Evolutionary conservation across 92 coral and sea anemone species (phyloP).

Genomic region (Heteractis magnifica): DNA sequence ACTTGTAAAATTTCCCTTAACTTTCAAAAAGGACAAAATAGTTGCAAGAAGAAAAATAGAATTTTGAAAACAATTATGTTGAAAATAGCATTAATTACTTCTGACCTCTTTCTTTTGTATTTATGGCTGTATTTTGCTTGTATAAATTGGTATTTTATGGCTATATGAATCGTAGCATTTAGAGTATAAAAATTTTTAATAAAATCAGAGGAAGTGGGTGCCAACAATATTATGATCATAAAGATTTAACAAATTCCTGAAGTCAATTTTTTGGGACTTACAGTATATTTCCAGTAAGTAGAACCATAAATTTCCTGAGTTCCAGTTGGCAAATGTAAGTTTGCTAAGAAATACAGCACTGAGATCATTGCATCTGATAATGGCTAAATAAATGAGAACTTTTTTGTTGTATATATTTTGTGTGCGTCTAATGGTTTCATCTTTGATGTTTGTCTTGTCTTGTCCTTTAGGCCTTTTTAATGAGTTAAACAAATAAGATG

Average conservation of each 20-base stretch:
- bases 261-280: not conserved
- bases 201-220: not conserved
- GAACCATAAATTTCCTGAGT: not conserved
- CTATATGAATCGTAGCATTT: not conserved
- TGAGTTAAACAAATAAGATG: too few species aligned
- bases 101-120: not conserved
- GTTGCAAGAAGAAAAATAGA: not conserved
- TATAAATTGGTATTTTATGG: constrained; percentile 7
- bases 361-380: not conserved
- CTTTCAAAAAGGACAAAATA: not conserved
- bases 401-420: not conserved
- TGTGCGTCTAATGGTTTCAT: too few species aligned
- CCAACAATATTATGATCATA: not conserved
- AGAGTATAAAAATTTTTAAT: constrained; percentile 1
- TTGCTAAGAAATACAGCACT: not conserved
- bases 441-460: too few species aligned
- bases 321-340: not conserved
- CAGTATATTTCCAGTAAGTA: not conserved
- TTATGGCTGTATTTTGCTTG: constrained; percentile 10
- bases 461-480: too few species aligned
- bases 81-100: not conserved
- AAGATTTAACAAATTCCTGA: not conserved
- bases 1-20: not conserved
- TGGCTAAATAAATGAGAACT: not conserved
- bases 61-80: not conserved